Evolutionary conservation across 2,888 invertebrate species (phyloP).

Genomic region (Merodon equestris): DNA sequence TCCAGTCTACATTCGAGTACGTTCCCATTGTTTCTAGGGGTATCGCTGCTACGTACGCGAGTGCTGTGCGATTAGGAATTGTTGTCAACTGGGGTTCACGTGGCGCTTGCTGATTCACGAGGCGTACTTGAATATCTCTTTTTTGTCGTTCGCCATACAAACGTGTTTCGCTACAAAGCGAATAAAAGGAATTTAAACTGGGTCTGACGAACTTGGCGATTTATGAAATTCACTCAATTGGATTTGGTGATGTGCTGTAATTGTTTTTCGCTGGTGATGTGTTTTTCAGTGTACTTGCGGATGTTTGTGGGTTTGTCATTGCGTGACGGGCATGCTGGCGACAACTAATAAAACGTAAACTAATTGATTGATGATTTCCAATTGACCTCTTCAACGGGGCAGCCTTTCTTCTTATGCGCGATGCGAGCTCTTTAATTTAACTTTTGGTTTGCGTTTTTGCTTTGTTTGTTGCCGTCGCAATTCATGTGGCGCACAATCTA

Average conservation of each 20-base stretch:
- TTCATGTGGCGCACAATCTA: neutral
- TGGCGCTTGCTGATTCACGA: constrained; percentile 2
- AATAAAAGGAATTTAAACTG: too few species aligned
- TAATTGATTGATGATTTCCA: constrained; percentile 55
- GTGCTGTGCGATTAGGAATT: too few species aligned
- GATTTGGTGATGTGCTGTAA: too few species aligned
- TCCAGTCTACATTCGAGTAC: too few species aligned
- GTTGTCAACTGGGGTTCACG: constrained; percentile 35
- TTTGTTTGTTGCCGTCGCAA: constrained; percentile 1
- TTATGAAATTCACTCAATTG: neutral
- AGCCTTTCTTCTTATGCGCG: neutral
- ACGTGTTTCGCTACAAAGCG: too few species aligned
- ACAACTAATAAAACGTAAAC: neutral
- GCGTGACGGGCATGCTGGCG: neutral
- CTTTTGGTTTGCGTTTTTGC: neutral
- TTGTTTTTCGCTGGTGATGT: too few species aligned
- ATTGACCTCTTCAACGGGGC: constrained; percentile 44
- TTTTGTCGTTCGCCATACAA: too few species aligned
- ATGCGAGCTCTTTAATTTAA: neutral
- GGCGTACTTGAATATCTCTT: too few species aligned
- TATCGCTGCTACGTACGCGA: constrained; percentile 6
- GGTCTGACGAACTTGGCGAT: too few species aligned
- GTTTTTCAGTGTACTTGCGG: too few species aligned
- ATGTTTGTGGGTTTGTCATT: too few species aligned
- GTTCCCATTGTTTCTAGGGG: neutral